These are phyloP conservation scores for Caenorhabditis becei DNA, from an alignment of 2,888 invertebrate species.

Conservation along the genomic window DNA sequence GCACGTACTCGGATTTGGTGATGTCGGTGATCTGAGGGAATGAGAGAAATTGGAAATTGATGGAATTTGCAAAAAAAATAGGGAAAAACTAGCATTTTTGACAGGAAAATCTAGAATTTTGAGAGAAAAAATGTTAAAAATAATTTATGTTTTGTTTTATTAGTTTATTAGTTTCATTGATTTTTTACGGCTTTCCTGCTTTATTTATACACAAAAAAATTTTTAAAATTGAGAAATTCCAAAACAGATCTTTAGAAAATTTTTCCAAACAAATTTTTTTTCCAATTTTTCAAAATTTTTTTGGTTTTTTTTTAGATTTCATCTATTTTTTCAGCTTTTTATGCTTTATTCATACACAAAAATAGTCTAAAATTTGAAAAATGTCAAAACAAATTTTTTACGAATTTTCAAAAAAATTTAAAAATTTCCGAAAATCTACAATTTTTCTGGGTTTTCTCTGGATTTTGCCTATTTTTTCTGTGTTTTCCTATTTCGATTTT, in stretches of 20 bases:
- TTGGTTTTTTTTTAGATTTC: no score
- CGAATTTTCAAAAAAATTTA: not conserved
- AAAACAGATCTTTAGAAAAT: not conserved
- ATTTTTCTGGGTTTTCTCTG: no score
- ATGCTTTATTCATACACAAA: no score
- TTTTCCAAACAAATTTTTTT: not conserved
- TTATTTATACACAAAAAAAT: not conserved
- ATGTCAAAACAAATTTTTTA: no score
- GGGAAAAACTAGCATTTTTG: no score
- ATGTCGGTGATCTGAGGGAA: slow-evolving; percentile 25
- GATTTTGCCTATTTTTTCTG: no score
- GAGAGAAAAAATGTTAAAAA: not conserved
- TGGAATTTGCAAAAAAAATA: no score
- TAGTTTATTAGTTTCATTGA: no score
- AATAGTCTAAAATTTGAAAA: no score
- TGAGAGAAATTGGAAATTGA: slow-evolving; percentile 12
- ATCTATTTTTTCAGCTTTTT: no score
- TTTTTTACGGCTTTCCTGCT: not conserved
- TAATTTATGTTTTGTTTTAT: not conserved
- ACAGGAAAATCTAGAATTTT: no score
- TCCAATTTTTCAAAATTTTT: not conserved
- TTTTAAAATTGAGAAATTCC: not conserved
- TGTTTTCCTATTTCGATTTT: no score
- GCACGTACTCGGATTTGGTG: slow-evolving; percentile 13
- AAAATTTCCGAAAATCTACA: slow-evolving; percentile 3